phyloP scores from a whole-genome alignment of 2,113 vertebrate genomes.

The Misgurnus mizolepis region DNA sequence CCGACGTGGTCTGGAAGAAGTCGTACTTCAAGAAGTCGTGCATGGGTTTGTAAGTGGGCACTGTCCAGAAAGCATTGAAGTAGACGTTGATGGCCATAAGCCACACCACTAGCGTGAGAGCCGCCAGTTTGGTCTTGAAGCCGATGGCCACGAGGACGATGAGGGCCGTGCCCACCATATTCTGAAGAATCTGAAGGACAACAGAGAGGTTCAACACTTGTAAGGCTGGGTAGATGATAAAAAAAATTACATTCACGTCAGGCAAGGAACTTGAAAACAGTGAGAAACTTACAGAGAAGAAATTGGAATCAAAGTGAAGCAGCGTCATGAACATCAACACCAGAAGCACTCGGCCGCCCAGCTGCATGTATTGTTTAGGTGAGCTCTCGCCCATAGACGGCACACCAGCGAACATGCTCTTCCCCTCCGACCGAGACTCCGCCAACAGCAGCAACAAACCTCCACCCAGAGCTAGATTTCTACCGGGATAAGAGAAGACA shows the following conservation, averaged over 20 bases:
- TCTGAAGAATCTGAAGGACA: conserved; percentile 86
- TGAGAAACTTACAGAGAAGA: conserved; percentile 87
- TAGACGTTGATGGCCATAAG: conserved; percentile 95
- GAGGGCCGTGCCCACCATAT: conserved; percentile 93
- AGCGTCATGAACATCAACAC: conserved; percentile 99
- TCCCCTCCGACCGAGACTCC: conserved; percentile 93
- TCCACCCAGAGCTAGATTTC: conserved; percentile 95
- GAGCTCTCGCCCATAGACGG: conserved; percentile 96
- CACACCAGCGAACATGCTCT: conserved; percentile 98
- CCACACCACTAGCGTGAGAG: conserved; percentile 94
- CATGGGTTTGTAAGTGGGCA: conserved; percentile 96
- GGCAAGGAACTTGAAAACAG: neutral
- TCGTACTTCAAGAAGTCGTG: conserved; percentile 99
- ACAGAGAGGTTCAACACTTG: neutral
- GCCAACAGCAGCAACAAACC: conserved; percentile 92
- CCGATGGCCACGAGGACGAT: conserved; percentile 95
- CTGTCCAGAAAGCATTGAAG: conserved; percentile 97
- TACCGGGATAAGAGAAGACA: conserved; percentile 52
- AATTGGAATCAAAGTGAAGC: conserved; percentile 90
- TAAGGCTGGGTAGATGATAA: too few species aligned
- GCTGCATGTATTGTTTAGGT: conserved; percentile 98
- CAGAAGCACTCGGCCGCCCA: conserved; percentile 89
- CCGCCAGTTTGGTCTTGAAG: conserved; percentile 97
- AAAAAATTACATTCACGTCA: too few species aligned
- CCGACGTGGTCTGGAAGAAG: conserved; percentile 99